Evolutionary conservation across 1,140 invertebrate species (phyloP), one percentile per base, ranked within the genome.

Genomic region (Drosophila baimaii): DNA sequence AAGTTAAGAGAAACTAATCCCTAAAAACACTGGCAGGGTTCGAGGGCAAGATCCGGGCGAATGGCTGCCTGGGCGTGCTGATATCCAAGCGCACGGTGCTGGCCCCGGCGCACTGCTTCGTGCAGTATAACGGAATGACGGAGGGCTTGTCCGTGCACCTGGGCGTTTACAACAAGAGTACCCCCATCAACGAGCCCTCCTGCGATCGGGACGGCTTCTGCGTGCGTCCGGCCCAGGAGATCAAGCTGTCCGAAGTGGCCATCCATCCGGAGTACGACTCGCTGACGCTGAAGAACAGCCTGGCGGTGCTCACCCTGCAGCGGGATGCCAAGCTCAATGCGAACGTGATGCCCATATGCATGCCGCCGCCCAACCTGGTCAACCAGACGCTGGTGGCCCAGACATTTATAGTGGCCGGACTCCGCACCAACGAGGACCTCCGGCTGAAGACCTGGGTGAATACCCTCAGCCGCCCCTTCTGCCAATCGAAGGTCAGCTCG

Each of bases 31-130:
- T n/a, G 43, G 15, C 17, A 88, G 83, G 79, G 1, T 51, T 74
- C 5, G 76, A 88, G 46, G 43, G 39, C 1, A 83, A 75, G 33
- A 23, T 84, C 27, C 43, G 43, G 9, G 37, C 44, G 8, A 51
- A 68, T 17, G 77, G 77, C 8, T 89, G 84, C 27, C 31, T 76
- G 54, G 85, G 81, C 1, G 84, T 46, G n/a, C 54, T 89, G 1
- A 75, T 89, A 21, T 84, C 84, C 2, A 77, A 68, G 21, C 65
- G 65, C 1, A 64, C 68, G 59, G 81, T 89, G 1, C 23, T 89
- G 43, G 84, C 84, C 9, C 84, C 84, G 6, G 84, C 84, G 21
- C 80, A 89, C 37, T 89, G 84, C 21, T 90, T 89, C 25, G 63
- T 84, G 0, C 69, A 70, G 35, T 84, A 79, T 61, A 69, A 62